Conservation (phyloP, 2,888 invertebrate genomes). For the Meiosimyza platycephala region DNA sequence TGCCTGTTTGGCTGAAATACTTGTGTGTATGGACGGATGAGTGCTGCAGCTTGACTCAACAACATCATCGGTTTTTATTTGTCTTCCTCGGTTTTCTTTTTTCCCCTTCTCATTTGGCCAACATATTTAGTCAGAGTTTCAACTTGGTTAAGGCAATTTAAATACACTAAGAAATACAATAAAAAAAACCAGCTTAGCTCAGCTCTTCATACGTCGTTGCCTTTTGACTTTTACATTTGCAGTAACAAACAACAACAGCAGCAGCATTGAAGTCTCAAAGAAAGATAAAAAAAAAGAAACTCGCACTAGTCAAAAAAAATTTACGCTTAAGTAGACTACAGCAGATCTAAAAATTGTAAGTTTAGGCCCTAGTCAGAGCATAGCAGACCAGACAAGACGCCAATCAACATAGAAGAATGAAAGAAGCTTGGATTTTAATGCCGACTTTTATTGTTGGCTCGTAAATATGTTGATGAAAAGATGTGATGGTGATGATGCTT, state of each 20-base stretch:
- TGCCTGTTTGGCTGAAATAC: no score
- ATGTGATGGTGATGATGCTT: no score
- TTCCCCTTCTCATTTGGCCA: conserved; percentile 30
- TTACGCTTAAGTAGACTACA: conserved; percentile 1
- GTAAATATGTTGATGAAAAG: no score
- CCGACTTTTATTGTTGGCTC: no score
- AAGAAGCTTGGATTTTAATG: no score
- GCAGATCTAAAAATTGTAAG: no score
- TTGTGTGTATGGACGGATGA: neutral
- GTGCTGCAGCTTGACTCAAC: neutral
- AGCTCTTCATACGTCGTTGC: conserved; percentile 28
- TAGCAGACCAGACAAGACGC: no score
- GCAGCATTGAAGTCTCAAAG: conserved; percentile 8
- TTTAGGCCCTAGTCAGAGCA: no score
- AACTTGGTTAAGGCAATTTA: conserved; percentile 29
- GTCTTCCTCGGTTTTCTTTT: neutral
- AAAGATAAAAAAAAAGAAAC: conserved; percentile 23
- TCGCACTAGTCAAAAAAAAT: conserved; percentile 5
- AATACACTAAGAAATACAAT: conserved; percentile 17
- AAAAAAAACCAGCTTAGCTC: conserved; percentile 13
- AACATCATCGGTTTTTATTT: no score
- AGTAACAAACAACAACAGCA: no score
- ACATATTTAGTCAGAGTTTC: conserved; percentile 25
- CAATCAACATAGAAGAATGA: no score
- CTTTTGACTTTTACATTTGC: conserved; percentile 34